Base-by-base conservation (phyloP, 2,113 vertebrate genomes). In the Prolemur simus region DNA sequence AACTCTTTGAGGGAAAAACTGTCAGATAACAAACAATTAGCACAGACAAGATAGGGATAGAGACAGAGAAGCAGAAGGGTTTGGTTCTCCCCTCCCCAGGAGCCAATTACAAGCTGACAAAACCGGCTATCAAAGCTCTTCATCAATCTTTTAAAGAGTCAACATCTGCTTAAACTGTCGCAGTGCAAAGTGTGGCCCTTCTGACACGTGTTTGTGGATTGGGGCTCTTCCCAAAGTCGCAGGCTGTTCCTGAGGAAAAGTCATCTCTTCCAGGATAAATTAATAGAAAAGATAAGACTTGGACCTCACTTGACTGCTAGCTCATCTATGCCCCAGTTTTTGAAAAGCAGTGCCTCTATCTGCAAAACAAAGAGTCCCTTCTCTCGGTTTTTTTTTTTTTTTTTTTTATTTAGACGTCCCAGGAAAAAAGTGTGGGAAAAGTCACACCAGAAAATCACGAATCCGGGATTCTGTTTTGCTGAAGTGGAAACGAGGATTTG, bases 21-120 rank as follows among this genome's bases (percentile, higher is more conserved):
- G 18, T 18, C 60, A 60, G 94, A 89, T 91, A 97, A 71, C 39
- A 73, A 80, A 85, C 71, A 93, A 84, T 96, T 92, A 93, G 64
- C 68, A 42, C 54, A 80, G 56, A 88, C 15, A 49, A 89, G 92
- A 87, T 86, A 81, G 2, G 34, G 34, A 56, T 25, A 73, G 96
- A 89, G 84, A 88, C 49, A 32, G 58, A 77, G 49, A 95, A 95
- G 69, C 8, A 39, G 23, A 13, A 73, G 13, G 45, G 32, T 42
- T 78, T 47, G 42, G 52, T 88, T 74, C 86, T 66, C 56, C 21
- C 12, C 32, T 92, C 49, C 45, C 76, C 25, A 23, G 45, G 54
- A 96, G 34, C 34, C 47, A 68, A 52, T 87, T 69, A 87, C n/a
- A 63, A 54, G 25, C 87, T 60, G 54, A 66, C 25, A 42, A 93